Conservation (phyloP, 2,888 invertebrate genomes). For the Papilio gigon region DNA sequence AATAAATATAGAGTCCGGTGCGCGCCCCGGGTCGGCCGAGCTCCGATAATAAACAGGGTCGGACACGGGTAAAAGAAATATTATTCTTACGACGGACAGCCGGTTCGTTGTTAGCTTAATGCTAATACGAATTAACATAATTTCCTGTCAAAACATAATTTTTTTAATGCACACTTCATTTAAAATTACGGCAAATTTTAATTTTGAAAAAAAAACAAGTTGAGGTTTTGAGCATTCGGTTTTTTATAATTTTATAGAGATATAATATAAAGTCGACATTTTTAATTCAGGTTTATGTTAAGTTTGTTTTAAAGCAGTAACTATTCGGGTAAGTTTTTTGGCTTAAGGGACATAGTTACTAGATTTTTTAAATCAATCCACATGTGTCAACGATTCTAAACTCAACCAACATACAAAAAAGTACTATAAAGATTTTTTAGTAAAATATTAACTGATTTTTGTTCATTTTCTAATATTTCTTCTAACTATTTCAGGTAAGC, state of each 20-base stretch:
- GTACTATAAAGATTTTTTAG: no score
- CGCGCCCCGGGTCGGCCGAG: slow-evolving; percentile 22
- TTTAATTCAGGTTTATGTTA: background rate
- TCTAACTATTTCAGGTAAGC: no score
- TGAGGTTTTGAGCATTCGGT: background rate
- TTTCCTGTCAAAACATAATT: slow-evolving; percentile 16
- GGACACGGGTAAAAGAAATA: slow-evolving; percentile 27
- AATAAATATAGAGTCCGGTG: slow-evolving; percentile 26
- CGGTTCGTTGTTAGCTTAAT: slow-evolving; percentile 14
- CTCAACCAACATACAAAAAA: no score
- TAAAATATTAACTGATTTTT: no score
- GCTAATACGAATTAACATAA: slow-evolving; percentile 20
- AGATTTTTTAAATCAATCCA: no score
- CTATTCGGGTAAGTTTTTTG: no score
- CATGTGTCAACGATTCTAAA: no score
- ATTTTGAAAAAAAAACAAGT: background rate
- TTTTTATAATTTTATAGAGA: background rate
- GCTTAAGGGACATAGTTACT: no score
- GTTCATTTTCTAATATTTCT: no score
- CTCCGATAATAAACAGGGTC: slow-evolving; percentile 31
- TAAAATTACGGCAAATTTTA: background rate
- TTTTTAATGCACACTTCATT: slow-evolving; percentile 14
- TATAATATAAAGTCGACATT: background rate
- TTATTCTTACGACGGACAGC: slow-evolving; percentile 24
- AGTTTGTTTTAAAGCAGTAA: background rate